phyloP scores from a whole-genome alignment of 2,888 invertebrate genomes.

The Thymelicus acteon region DNA sequence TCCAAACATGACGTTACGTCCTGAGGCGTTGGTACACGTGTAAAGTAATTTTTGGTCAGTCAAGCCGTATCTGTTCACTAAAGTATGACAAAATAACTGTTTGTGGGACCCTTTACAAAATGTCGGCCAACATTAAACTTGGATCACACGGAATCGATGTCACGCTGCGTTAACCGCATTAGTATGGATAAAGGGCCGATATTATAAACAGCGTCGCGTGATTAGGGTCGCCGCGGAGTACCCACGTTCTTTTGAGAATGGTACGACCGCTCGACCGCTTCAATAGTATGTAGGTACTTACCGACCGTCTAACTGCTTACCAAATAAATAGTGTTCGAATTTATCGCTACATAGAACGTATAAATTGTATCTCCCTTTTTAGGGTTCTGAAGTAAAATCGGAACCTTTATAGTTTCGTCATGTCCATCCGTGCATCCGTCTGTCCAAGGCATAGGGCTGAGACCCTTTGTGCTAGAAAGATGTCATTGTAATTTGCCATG shows the following conservation, averaged over 20 bases:
- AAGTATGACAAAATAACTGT: conserved; percentile 20
- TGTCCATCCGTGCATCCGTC: too few species aligned
- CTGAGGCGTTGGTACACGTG: too few species aligned
- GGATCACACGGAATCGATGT: conserved; percentile 31
- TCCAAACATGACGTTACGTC: too few species aligned
- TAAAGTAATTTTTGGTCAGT: neutral
- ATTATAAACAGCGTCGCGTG: conserved; percentile 12
- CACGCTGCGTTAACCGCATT: conserved; percentile 28
- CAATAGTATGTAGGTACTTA: too few species aligned
- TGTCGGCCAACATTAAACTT: conserved; percentile 25
- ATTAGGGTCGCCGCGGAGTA: conserved; percentile 12
- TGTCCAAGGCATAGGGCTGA: too few species aligned
- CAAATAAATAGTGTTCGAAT: neutral
- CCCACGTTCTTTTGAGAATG: neutral
- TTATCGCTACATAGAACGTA: neutral
- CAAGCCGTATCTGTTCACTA: neutral
- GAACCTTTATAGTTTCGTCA: too few species aligned
- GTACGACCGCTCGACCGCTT: neutral
- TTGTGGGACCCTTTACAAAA: conserved; percentile 5
- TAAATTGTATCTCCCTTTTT: too few species aligned
- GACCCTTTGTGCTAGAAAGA: too few species aligned
- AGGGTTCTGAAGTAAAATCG: too few species aligned
- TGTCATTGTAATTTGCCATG: too few species aligned
- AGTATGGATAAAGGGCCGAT: conserved; percentile 35
- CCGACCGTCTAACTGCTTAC: too few species aligned